Conservation (phyloP, 2,888 invertebrate species). For the Drosophila mettleri region DNA sequence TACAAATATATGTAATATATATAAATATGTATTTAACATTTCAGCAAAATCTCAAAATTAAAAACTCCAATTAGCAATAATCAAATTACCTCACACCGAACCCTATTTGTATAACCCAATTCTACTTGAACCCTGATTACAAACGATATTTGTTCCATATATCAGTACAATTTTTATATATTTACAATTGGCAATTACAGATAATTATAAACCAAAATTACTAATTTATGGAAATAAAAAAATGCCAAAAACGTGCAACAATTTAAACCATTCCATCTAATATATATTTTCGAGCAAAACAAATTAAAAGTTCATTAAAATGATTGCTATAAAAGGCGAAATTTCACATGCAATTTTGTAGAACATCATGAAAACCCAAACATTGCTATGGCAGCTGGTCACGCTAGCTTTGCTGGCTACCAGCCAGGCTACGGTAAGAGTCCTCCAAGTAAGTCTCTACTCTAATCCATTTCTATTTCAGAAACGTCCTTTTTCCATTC, state of each 20-base stretch:
- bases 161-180: neutral
- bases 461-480: neutral
- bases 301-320: constrained; percentile 14
- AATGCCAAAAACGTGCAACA: neutral
- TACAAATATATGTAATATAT: no score
- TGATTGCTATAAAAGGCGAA: neutral
- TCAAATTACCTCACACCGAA: no score
- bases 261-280: neutral
- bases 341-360: neutral
- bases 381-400: neutral
- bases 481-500: constrained; percentile 7
- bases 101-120: no score
- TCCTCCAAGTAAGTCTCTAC: no score
- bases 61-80: no score
- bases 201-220: neutral
- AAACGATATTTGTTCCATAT: neutral
- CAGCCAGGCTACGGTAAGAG: constrained; percentile 14
- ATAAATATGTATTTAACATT: no score
- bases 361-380: constrained; percentile 4
- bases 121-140: no score
- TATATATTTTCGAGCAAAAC: neutral
- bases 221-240: neutral
- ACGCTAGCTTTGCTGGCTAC: neutral
- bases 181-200: neutral
- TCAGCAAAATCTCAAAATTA: no score